These are phyloP conservation scores for Falcaria lacertinaria DNA, from an alignment of 2,888 invertebrate genomes.

Conservation along the genomic window DNA sequence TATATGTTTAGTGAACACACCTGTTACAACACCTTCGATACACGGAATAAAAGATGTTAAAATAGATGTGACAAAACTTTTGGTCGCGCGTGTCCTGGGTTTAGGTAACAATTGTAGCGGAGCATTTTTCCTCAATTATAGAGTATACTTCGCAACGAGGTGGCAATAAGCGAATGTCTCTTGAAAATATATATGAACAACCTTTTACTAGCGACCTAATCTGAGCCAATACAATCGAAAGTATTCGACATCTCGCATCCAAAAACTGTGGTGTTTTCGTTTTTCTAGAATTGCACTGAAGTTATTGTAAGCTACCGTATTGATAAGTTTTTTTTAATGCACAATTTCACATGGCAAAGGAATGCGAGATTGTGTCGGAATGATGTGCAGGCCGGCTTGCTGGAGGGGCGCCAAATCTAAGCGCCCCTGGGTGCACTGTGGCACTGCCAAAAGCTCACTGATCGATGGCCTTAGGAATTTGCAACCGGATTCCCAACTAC, in stretches of 20 bases:
- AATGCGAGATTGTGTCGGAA: slow-evolving; percentile 41
- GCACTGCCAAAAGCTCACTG: slow-evolving; percentile 47
- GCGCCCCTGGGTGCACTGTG: slow-evolving; percentile 36
- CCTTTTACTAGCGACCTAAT: too few relatives aligned
- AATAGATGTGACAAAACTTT: background rate
- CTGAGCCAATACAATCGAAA: too few relatives aligned
- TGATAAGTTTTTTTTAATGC: slow-evolving; percentile 27
- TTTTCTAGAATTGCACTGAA: too few relatives aligned
- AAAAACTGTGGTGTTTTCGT: too few relatives aligned
- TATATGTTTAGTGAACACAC: background rate
- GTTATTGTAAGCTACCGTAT: too few relatives aligned
- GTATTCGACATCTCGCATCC: too few relatives aligned
- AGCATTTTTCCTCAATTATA: background rate
- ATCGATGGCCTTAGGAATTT: slow-evolving; percentile 49
- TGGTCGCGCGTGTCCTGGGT: background rate
- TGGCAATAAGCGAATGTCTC: slow-evolving; percentile 9
- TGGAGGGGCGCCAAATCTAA: slow-evolving; percentile 43
- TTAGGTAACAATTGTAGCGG: background rate
- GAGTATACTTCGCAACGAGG: slow-evolving; percentile 7
- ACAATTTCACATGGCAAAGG: slow-evolving; percentile 34
- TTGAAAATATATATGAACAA: slow-evolving; percentile 12
- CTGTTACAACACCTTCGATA: background rate
- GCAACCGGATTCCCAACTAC: slow-evolving; percentile 27
- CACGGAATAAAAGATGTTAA: background rate
- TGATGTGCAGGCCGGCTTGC: slow-evolving; percentile 33